Conservation (phyloP, 64 coral and sea anemone species). For the Pocillopora verrucosa region DNA sequence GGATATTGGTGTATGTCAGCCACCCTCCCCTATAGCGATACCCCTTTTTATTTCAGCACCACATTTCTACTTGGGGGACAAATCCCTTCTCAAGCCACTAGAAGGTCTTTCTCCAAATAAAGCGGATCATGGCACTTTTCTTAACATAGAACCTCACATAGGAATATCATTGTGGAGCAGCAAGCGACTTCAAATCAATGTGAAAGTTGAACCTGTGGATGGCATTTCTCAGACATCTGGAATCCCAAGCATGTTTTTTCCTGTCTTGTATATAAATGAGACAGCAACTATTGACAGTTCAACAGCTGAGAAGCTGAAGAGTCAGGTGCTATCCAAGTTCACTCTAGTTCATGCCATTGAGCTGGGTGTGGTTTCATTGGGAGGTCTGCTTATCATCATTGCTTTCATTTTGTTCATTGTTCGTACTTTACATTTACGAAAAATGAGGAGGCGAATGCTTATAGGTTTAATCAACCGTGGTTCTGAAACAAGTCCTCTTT, state of each 20-base stretch:
- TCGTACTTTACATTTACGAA: constrained; percentile 46
- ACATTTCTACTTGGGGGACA: constrained; percentile 88
- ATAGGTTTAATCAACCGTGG: not conserved
- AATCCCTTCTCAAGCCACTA: constrained; percentile 40
- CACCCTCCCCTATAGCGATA: constrained; percentile 56
- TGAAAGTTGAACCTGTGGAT: constrained; percentile 63
- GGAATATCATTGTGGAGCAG: constrained; percentile 74
- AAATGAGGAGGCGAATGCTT: constrained; percentile 37
- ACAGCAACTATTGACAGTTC: constrained; percentile 58
- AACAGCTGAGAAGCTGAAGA: constrained; percentile 66
- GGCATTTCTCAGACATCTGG: constrained; percentile 48
- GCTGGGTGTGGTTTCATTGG: constrained; percentile 68
- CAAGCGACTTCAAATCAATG: constrained; percentile 86
- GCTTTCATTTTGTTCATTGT: constrained; percentile 51
- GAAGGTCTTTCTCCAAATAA: constrained; percentile 72
- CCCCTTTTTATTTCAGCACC: constrained; percentile 92
- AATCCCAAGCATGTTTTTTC: constrained; percentile 71
- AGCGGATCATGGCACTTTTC: constrained; percentile 85
- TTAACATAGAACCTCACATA: constrained; percentile 79
- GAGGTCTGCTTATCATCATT: constrained; percentile 64
- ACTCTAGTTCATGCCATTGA: constrained; percentile 76
- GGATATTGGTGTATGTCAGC: constrained; percentile 84
- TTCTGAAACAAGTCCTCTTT: constrained; percentile 55
- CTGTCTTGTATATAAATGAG: constrained; percentile 87
- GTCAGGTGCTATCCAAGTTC: constrained; percentile 71